Evolutionary conservation across 2,113 vertebrate species (phyloP), one percentile per base, ranked within the genome.

Genomic region (Balaenoptera acutorostrata): DNA sequence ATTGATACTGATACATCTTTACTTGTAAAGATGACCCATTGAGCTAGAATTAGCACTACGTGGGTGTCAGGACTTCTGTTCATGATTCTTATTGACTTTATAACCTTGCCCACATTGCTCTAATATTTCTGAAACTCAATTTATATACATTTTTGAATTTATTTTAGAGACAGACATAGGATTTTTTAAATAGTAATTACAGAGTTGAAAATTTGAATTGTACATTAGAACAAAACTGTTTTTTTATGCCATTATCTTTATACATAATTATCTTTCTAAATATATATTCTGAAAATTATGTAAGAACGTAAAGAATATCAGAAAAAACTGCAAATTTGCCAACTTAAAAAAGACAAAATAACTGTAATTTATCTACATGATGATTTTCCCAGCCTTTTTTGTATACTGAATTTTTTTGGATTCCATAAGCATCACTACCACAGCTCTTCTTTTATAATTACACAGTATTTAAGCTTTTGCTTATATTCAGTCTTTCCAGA

Each of bases 331-430:
- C 66, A 92, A 61, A 93, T 86, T 92, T 95, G 15, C 41, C n/a
- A 89, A 86, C 21, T 15, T 95, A 41, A 78, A 96, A 92, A 77
- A 81, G 33, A 74, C 21, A 96, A 96, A 93, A 78, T 68, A 87
- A 89, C 80, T 88, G 64, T 25, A 90, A 41, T 94, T 92, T 90
- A 29, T 59, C 21, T 90, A 52, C 46, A 83, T 66, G 10, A 83
- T 94, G 21, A 93, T 96, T 97, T 95, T 66, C 52, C 25, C 29
- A 95, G 52, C 0, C 39, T 59, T 55, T 85, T 39, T 89, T 87
- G 64, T 89, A 61, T 87, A 31, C 2, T 82, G 25, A 33, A 31
- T 77, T 77, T 80, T 90, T 68, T 59, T 59, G 23, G 15, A 85
- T 77, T 94, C n/a, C 90, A 3, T 74, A 96, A 92, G 18, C 36